Evolutionary conservation across 1,140 invertebrate genomes (phyloP), one percentile per base, ranked within the genome.

Genomic region (Triops longicaudatus): DNA sequence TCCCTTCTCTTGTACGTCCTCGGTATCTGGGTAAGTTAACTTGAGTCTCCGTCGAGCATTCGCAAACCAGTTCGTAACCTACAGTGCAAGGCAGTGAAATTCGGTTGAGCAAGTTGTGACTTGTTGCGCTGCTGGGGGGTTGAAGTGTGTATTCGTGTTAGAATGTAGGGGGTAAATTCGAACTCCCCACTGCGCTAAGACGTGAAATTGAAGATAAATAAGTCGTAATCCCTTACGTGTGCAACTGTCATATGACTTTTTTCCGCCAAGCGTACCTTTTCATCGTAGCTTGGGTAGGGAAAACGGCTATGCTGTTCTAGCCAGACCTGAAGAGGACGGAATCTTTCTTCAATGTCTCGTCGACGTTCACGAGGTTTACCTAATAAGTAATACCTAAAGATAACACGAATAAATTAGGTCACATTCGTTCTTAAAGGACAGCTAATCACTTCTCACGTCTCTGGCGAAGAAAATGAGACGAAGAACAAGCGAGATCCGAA

Each of bases 271-370:
- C 28, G 26, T 11, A 75, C 10, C 22, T 75, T 75, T 43, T 75
- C 74, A 43, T 75, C 74, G 74, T 75, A 75, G 22, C 74, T 63
- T 14, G 74, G 74, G 44, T 75, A 75, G 1, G 74, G 74, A 42
- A 75, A 75, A 31, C 44, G 37, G 22, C 37, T 28, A 26, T 75
- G 27, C 11, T 17, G 37, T 10, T 41, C 17, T 41, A 75, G 42
- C 27, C 74, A 75, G 27, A 6, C 41, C 42, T 75, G 28, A n/a
- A 75, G 31, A 11, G 42, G 28, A n/a, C 28, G 74, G 31, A 75
- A 41, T 43, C n/a, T 75, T 26, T 26, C 26, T n/a, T 75, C 37
- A n/a, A 75, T 43, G 37, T 75, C 74, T 75, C 44, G 74, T 31
- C 74, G 17, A 12, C 74, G 37, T 41, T 44, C 37, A 41, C 37